These are phyloP conservation scores for Chelonia mydas DNA, from an alignment of 2,797 vertebrate genomes.

Conservation along the genomic window DNA sequence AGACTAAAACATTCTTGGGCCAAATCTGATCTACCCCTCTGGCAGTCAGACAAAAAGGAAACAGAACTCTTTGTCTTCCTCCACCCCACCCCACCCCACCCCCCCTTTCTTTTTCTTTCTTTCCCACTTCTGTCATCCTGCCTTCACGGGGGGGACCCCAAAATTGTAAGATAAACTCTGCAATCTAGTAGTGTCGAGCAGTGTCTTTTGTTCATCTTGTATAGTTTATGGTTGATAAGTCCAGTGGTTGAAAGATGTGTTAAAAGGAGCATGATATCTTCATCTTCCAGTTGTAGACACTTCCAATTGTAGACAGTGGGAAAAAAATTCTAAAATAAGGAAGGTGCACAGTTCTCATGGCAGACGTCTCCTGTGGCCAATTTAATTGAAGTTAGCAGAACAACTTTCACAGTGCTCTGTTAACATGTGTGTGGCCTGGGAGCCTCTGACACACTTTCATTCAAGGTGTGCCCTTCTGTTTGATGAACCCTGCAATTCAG, in stretches of 20 bases:
- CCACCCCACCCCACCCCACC: no score
- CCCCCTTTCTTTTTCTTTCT: neutral
- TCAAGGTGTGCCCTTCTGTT: neutral
- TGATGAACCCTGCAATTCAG: neutral
- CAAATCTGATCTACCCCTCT: neutral
- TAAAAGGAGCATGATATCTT: neutral
- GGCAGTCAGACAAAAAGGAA: neutral
- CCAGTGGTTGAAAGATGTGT: neutral
- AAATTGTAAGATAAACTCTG: neutral
- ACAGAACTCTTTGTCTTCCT: neutral
- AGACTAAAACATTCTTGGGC: neutral
- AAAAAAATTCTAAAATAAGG: neutral
- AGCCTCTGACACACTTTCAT: conserved; percentile 19
- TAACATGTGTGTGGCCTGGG: neutral
- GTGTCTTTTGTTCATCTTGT: neutral
- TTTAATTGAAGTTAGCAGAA: neutral
- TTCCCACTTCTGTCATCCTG: neutral
- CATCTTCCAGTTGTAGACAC: neutral
- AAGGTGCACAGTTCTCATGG: neutral
- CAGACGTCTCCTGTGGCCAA: neutral
- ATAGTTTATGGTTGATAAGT: neutral
- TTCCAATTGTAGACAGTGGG: accelerated
- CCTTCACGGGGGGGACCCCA: neutral
- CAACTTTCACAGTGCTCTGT: neutral
- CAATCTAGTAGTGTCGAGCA: neutral